Conservation (phyloP, 1,140 invertebrate species). For the Manduca sexta region DNA sequence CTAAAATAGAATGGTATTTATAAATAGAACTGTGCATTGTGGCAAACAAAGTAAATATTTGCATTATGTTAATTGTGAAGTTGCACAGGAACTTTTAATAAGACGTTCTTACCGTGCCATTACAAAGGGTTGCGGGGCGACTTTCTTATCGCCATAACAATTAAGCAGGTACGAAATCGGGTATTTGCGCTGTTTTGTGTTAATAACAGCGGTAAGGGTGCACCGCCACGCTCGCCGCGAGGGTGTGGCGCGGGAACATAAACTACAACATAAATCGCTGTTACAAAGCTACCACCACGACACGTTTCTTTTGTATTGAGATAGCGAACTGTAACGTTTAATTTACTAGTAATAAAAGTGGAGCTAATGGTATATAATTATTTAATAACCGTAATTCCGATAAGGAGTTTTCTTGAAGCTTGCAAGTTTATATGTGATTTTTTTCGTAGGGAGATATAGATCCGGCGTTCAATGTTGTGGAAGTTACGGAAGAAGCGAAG, state of each 20-base stretch:
- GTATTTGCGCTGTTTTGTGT: conserved; percentile 54
- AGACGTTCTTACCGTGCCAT: conserved; percentile 52
- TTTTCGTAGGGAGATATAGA: conserved; percentile 89
- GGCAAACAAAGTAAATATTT: conserved; percentile 18
- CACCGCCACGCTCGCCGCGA: conserved; percentile 42
- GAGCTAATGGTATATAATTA: conserved; percentile 25
- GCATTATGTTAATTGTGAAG: conserved; percentile 24
- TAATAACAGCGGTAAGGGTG: conserved; percentile 61
- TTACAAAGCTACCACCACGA: conserved; percentile 25
- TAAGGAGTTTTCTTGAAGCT: conserved; percentile 9
- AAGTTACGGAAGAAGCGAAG: conserved; percentile 96
- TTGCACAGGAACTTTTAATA: conserved; percentile 57
- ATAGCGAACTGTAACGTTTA: conserved; percentile 26
- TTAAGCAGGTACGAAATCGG: conserved; percentile 66
- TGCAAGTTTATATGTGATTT: conserved; percentile 13
- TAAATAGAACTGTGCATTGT: not conserved
- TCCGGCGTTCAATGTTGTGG: conserved; percentile 96
- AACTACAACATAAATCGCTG: conserved; percentile 49
- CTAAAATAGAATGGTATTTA: no score
- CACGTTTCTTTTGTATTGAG: conserved; percentile 29
- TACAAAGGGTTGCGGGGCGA: conserved; percentile 37
- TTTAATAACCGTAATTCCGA: conserved; percentile 16
- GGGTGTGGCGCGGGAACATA: conserved; percentile 47
- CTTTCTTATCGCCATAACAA: conserved; percentile 64
- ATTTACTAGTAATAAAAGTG: conserved; percentile 32